A percentile compares a stretch with the other conserved stretches of the same genome.
Evolutionary conservation across 2,888 invertebrate species (phyloP).

Genomic region (Chalcosyrphus nemorum): DNA sequence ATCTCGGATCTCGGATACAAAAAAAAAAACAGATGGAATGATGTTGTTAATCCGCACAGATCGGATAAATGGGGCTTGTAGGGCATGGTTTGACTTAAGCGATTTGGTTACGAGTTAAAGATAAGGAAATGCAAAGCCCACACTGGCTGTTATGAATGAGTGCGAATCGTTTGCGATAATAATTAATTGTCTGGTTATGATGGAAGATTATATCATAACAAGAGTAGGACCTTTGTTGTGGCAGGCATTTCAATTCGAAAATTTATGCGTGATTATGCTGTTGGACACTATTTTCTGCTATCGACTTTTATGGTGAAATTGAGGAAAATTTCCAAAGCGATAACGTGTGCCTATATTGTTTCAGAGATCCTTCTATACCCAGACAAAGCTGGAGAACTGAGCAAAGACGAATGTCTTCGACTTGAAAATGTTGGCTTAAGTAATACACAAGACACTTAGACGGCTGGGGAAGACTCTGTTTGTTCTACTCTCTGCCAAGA

Average conservation of each 20-base stretch:
- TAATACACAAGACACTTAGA: no score
- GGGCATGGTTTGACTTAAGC: slow-evolving; percentile 53
- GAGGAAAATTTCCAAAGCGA: no score
- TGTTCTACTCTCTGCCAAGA: no score
- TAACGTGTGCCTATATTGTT: no score
- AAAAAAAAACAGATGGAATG: no score
- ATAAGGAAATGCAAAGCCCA: slow-evolving; percentile 23
- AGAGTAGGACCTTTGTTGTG: slow-evolving; percentile 5
- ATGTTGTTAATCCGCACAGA: slow-evolving; percentile 48
- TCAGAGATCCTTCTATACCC: no score
- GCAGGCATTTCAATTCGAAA: not conserved
- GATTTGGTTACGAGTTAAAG: slow-evolving; percentile 25
- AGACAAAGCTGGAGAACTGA: no score
- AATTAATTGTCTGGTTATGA: slow-evolving; percentile 16
- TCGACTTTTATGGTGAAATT: no score
- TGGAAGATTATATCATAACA: not conserved
- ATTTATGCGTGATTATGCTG: not conserved
- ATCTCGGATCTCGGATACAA: slow-evolving; percentile 47
- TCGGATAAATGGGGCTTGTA: slow-evolving; percentile 63
- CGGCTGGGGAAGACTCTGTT: no score
- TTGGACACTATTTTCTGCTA: not conserved
- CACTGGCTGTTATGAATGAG: not conserved
- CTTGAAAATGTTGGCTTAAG: no score
- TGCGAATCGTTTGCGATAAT: slow-evolving; percentile 21
- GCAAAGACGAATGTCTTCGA: no score